Percentiles rank a stretch among this genome's conserved stretches.
These are phyloP conservation scores for Nasonia oneida DNA, from an alignment of 2,888 invertebrate genomes.

Conservation along the genomic window DNA sequence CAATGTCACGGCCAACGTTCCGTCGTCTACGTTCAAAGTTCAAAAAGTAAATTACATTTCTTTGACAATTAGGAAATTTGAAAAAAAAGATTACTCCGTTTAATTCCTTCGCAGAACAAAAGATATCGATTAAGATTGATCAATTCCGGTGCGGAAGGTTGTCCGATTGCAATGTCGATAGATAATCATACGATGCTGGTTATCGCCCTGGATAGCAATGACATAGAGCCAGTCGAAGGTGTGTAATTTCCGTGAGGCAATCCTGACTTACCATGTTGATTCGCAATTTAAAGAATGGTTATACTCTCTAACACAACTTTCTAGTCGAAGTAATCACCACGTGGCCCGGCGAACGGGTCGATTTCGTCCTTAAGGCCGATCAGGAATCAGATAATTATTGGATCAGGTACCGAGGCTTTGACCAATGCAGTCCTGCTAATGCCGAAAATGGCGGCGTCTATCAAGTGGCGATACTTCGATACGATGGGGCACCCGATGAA, in stretches of 20 bases:
- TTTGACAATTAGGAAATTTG: not conserved
- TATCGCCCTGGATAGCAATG: slow-evolving; percentile 89
- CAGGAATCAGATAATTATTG: slow-evolving; percentile 87
- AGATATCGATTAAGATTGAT: slow-evolving; percentile 90
- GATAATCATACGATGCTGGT: slow-evolving; percentile 90
- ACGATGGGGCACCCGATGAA: slow-evolving; percentile 82
- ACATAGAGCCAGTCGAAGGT: slow-evolving; percentile 88
- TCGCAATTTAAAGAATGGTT: not conserved
- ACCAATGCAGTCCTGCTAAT: not conserved
- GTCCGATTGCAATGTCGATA: slow-evolving; percentile 90
- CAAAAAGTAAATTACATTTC: not conserved
- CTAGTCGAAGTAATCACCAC: slow-evolving; percentile 81
- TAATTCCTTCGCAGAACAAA: not conserved
- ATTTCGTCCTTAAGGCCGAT: slow-evolving; percentile 88
- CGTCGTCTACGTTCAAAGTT: not conserved
- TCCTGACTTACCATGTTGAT: not conserved
- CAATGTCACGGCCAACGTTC: slow-evolving; percentile 61
- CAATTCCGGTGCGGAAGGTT: slow-evolving; percentile 92
- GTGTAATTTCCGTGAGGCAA: slow-evolving; percentile 57
- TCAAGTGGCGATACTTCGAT: slow-evolving; percentile 86
- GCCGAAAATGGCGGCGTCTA: slow-evolving; percentile 80
- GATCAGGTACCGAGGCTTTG: slow-evolving; percentile 87
- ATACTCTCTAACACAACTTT: not conserved
- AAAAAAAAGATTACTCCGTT: not conserved
- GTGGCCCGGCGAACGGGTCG: slow-evolving; percentile 94